phyloP scores from a whole-genome alignment of 2,888 invertebrate genomes.

The Peribatodes rhomboidaria region DNA sequence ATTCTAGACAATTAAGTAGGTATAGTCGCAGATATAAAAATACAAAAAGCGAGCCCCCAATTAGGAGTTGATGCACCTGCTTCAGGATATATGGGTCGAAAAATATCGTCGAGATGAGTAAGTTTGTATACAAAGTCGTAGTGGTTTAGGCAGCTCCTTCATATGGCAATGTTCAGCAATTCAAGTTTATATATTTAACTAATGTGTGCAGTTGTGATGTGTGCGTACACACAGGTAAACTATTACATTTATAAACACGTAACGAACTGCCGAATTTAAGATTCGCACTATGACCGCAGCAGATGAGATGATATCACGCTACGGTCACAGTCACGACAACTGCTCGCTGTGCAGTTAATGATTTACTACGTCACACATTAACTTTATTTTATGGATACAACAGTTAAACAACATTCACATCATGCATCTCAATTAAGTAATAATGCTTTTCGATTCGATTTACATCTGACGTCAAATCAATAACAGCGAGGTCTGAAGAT shows the following conservation, averaged over 20 bases:
- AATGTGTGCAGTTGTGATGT: constrained; percentile 31
- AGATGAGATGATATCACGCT: constrained; percentile 1
- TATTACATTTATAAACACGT: constrained; percentile 19
- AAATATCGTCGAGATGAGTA: constrained; percentile 78
- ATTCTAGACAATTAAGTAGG: constrained; percentile 61
- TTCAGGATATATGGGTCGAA: constrained; percentile 71
- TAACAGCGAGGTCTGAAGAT: constrained; percentile 17
- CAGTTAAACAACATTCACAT: constrained; percentile 31
- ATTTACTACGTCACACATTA: constrained; percentile 27
- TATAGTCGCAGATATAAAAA: constrained; percentile 80
- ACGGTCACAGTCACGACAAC: constrained; percentile 9
- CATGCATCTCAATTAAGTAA: constrained; percentile 27
- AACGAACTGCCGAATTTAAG: constrained; percentile 29
- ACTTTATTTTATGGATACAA: constrained; percentile 24
- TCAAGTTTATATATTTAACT: constrained; percentile 23
- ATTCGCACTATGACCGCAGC: constrained; percentile 8
- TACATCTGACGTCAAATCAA: constrained; percentile 25
- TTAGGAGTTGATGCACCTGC: constrained; percentile 71
- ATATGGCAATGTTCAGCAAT: constrained; percentile 35
- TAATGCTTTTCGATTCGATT: constrained; percentile 20
- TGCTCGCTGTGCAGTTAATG: constrained; percentile 22
- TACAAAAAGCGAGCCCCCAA: constrained; percentile 83
- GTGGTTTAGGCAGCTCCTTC: constrained; percentile 28
- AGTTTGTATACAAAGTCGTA: constrained; percentile 39
- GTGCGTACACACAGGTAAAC: constrained; percentile 20